Evolutionary conservation across 2,113 vertebrate genomes (phyloP).

Genomic region (Cephalophus harveyi): DNA sequence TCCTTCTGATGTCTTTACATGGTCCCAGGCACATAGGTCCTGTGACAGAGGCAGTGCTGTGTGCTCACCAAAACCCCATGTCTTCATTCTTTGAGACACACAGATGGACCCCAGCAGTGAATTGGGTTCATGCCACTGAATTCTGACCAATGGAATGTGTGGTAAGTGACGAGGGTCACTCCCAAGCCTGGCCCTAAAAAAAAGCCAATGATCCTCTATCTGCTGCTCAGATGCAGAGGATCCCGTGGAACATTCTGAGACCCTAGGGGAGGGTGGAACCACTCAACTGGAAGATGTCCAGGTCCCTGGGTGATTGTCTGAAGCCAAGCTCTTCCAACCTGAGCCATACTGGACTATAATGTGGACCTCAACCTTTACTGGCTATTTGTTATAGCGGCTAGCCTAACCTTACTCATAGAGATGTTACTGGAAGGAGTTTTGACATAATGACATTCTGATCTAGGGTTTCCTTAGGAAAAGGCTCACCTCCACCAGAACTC

Average conservation of each 20-base stretch:
- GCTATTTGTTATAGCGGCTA: background rate
- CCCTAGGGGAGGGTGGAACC: background rate
- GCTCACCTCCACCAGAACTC: background rate
- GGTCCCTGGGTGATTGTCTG: background rate
- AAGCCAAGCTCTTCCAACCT: background rate
- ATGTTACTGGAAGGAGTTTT: background rate
- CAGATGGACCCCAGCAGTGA: background rate
- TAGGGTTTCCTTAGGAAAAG: background rate
- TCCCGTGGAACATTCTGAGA: background rate
- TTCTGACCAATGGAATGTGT: background rate
- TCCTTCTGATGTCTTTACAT: rapidly evolving
- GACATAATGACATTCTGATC: background rate
- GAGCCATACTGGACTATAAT: background rate
- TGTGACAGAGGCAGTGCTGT: no score
- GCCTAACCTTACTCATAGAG: background rate
- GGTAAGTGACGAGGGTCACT: background rate
- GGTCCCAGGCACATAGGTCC: background rate
- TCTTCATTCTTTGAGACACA: background rate
- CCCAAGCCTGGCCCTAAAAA: background rate
- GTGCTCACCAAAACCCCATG: rapidly evolving
- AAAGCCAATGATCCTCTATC: background rate
- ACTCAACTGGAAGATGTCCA: background rate
- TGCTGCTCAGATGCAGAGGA: background rate
- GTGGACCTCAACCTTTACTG: background rate
- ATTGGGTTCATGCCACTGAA: background rate